Evolutionary conservation across 2,888 invertebrate species (phyloP), one percentile per base, ranked within the genome.

Genomic region (Chaetoderma sp.): DNA sequence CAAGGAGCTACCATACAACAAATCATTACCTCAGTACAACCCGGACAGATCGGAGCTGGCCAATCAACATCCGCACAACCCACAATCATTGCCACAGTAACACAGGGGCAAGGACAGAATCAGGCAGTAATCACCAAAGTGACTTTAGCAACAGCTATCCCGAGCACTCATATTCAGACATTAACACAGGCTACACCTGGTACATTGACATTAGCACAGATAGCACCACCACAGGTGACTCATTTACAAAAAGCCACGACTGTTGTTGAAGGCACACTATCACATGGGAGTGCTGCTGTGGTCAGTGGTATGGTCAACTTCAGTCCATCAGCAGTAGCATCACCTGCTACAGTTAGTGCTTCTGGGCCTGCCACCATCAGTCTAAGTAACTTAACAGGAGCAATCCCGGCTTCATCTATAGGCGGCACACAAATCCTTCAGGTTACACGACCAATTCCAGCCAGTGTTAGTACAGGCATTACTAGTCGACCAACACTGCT

Each of bases 21-120:
- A 67, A 78, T 81, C 50, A 81, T 82, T 23, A 67, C 69, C 28
- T 23, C 42, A 21, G 21, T 39, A 3, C 25, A 21, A 16, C 36
- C 56, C 18, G 21, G 36, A 25, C 39, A 39, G 39, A 39, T n/a
- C n/a, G 39, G n/a, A n/a, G n/a, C n/a, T n/a, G n/a, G n/a, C n/a
- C n/a, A n/a, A n/a, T 32, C 52, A 25, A 73, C 74, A 52, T 73
- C 71, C 28, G 71, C 74, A 27, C 76, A 76, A 67, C 74, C 77
- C 21, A 73, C 72, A 47, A 74, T 78, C 57, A 80, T 81, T 44
- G 78, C 79, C 36, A 77, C 78, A n/a, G 78, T 81, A 49, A 80
- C 79, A 2, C 83, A 83, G 71, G 75, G 76, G n/a, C n/a, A n/a
- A n/a, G n/a, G n/a, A n/a, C n/a, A n/a, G n/a, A n/a, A n/a, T 44